These are phyloP conservation scores for Sigmodon hispidus DNA, from an alignment of 2,113 vertebrate genomes.

Conservation along the genomic window DNA sequence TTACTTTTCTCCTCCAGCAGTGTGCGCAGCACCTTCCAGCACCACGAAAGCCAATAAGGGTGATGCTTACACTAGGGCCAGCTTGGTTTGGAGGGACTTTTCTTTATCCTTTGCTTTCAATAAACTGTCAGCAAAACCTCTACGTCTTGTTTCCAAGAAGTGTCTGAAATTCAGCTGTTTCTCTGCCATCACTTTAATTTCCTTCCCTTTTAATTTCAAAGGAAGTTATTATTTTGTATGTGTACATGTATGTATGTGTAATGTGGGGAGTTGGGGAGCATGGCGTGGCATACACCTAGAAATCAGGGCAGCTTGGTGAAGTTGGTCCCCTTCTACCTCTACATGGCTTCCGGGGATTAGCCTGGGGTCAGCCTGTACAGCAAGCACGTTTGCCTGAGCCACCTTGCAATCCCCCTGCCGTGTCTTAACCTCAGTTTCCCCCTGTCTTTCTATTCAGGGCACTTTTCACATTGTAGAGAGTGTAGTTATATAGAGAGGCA, in stretches of 20 bases:
- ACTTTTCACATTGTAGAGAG: background rate
- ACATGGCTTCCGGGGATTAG: no score
- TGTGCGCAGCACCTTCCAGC: background rate
- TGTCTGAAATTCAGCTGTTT: background rate
- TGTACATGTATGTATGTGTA: background rate
- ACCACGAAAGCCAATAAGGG: background rate
- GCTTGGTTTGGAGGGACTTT: background rate
- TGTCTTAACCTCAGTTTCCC: background rate
- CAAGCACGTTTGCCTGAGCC: background rate
- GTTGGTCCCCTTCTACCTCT: background rate
- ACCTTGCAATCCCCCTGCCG: no score
- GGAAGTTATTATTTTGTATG: background rate
- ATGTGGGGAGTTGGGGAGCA: background rate
- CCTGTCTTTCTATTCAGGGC: background rate
- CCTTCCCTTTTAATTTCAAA: background rate
- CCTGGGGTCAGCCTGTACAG: background rate
- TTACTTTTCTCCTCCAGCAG: background rate
- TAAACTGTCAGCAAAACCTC: background rate
- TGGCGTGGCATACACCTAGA: background rate
- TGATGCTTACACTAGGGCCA: background rate
- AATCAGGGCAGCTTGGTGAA: background rate
- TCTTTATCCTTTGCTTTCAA: background rate
- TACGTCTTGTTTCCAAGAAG: background rate
- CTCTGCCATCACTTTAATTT: background rate
- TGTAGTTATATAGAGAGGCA: background rate